A percentile compares a stretch with the other conserved stretches of the same genome.
These are phyloP conservation scores for Calliphora vicina DNA, from an alignment of 1,140 invertebrate species.

Conservation along the genomic window DNA sequence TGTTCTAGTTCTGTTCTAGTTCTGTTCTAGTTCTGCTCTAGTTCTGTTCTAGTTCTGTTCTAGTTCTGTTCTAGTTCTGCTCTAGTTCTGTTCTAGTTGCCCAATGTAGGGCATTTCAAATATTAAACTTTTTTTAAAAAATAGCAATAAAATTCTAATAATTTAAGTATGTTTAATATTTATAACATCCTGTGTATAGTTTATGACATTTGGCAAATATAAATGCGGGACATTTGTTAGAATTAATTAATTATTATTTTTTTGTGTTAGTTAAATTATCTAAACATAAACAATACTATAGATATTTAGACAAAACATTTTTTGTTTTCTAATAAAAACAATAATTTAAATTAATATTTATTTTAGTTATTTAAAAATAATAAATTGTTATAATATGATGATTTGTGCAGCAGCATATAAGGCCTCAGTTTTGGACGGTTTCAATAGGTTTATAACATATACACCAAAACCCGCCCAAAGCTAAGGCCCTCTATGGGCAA, in stretches of 20 bases:
- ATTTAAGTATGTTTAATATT: not conserved
- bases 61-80: no score
- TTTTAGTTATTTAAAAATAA: not conserved
- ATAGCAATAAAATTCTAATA: not conserved
- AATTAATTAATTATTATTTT: constrained; percentile 22
- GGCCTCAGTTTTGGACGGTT: constrained; percentile 64
- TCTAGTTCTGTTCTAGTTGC: no score
- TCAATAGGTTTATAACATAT: constrained; percentile 55
- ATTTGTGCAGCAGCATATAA: constrained; percentile 45
- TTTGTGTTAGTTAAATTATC: constrained; percentile 9
- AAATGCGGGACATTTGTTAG: constrained; percentile 29
- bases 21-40: no score
- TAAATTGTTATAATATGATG: not conserved
- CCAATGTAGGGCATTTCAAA: not conserved
- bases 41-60: no score
- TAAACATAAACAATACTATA: not conserved
- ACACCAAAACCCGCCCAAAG: constrained; percentile 63
- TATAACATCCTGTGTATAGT: not conserved
- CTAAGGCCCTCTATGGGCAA: constrained; percentile 55
- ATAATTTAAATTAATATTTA: not conserved
- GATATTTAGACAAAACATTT: not conserved
- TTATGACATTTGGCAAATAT: not conserved
- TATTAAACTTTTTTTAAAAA: not conserved
- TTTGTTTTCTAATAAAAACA: not conserved
- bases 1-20: no score